Conservation (phyloP, 2,888 invertebrate genomes). For the Campoletis raptor region DNA sequence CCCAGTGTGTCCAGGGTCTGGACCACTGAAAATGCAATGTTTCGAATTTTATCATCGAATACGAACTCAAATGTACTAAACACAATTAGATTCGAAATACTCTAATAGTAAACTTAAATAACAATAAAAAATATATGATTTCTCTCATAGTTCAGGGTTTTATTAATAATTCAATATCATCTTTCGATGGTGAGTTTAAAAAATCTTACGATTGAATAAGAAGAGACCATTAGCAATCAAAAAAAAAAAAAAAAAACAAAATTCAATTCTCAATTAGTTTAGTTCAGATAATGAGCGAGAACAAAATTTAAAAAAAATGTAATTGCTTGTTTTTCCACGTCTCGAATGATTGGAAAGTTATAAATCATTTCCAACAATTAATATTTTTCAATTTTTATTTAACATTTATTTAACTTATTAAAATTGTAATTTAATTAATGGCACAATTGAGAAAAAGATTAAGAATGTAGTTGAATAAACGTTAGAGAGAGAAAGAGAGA, state of each 20-base stretch:
- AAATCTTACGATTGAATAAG: neutral
- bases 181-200: neutral
- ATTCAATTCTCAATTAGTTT: neutral
- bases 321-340: neutral
- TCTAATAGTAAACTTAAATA: neutral
- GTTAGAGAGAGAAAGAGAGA: neutral
- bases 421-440: too few relatives aligned
- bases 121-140: neutral
- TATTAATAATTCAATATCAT: neutral
- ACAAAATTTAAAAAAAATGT: neutral
- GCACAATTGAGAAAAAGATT: too few relatives aligned
- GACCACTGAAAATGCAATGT: constrained; percentile 7
- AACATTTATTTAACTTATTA: too few relatives aligned
- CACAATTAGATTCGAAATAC: neutral
- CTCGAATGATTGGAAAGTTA: neutral
- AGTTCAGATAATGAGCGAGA: neutral
- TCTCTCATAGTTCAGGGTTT: neutral
- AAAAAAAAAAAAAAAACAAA: neutral
- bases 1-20: constrained; percentile 4
- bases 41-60: neutral
- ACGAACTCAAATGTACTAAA: neutral
- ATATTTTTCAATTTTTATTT: too few relatives aligned
- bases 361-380: neutral
- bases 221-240: neutral
- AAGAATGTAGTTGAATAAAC: too few relatives aligned